Percentiles rank a stretch among this genome's conserved stretches.
phyloP scores from a whole-genome alignment of 2,113 vertebrate species.

The Pterocles gutturalis region DNA sequence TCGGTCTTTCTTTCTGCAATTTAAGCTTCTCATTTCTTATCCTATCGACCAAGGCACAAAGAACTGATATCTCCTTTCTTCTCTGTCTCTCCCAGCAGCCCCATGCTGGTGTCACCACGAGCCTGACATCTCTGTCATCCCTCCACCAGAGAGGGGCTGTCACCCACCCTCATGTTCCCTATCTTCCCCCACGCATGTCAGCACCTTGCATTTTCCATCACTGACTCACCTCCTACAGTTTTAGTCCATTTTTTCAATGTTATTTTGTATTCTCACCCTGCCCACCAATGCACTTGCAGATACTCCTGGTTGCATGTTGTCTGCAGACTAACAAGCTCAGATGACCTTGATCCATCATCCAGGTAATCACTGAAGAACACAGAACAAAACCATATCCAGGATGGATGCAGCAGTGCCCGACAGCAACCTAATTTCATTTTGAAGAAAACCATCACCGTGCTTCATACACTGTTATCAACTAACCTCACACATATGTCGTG shows the following conservation, averaged over 20 bases:
- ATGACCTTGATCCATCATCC: background rate
- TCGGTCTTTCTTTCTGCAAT: background rate
- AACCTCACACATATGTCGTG: background rate
- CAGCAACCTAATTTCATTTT: background rate
- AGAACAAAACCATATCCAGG: background rate
- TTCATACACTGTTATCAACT: background rate
- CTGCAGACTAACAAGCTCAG: background rate
- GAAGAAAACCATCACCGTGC: background rate
- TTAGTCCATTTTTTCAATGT: background rate
- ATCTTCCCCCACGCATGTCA: background rate
- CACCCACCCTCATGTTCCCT: background rate
- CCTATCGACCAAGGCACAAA: background rate
- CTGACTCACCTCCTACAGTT: background rate
- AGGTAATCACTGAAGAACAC: background rate
- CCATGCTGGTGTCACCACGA: fast-evolving
- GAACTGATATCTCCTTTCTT: background rate
- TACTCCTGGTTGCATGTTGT: background rate
- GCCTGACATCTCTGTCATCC: background rate
- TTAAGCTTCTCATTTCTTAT: background rate
- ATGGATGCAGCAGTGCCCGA: background rate
- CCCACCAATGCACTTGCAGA: background rate
- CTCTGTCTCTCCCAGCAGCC: background rate
- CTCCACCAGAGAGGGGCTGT: background rate
- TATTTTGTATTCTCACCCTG: background rate
- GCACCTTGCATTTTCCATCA: background rate